phyloP scores from a whole-genome alignment of 1,140 invertebrate genomes.

The Drosophila nigromelanica region DNA sequence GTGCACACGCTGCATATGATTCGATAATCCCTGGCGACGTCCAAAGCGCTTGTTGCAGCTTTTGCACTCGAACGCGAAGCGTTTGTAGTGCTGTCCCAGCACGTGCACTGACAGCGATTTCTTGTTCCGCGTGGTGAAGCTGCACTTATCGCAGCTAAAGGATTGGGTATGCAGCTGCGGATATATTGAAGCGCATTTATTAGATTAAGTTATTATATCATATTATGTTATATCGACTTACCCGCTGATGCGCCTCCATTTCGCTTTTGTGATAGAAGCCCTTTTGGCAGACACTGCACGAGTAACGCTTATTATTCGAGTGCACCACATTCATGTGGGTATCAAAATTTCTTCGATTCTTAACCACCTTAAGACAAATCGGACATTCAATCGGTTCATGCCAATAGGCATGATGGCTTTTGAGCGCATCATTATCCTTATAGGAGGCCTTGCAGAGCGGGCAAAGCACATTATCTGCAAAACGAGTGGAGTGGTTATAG shows the following conservation, averaged over 20 bases:
- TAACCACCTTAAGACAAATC: conserved; percentile 66
- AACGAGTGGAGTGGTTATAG: background rate
- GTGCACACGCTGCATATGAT: conserved; percentile 67
- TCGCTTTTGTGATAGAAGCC: conserved; percentile 79
- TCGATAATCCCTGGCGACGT: conserved; percentile 60
- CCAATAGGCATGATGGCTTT: conserved; percentile 65
- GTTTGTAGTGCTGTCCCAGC: conserved; percentile 61
- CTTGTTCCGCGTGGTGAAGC: conserved; percentile 68
- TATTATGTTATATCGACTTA: conserved; percentile 6
- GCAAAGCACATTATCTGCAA: conserved; percentile 67
- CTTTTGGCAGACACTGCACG: conserved; percentile 69
- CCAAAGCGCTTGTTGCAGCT: conserved; percentile 63
- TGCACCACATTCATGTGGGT: conserved; percentile 72
- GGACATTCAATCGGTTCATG: conserved; percentile 65
- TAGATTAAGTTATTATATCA: too few relatives aligned
- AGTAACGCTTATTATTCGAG: conserved; percentile 69
- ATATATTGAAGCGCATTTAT: background rate
- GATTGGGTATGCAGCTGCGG: conserved; percentile 49
- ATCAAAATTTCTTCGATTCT: conserved; percentile 69
- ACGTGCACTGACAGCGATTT: conserved; percentile 71
- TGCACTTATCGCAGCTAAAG: conserved; percentile 64
- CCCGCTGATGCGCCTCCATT: conserved; percentile 65
- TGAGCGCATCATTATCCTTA: conserved; percentile 57
- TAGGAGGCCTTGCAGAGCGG: conserved; percentile 59
- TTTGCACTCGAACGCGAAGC: conserved; percentile 62